Conservation (phyloP, 2,797 vertebrate species). For the Gymnocypris eckloni region DNA sequence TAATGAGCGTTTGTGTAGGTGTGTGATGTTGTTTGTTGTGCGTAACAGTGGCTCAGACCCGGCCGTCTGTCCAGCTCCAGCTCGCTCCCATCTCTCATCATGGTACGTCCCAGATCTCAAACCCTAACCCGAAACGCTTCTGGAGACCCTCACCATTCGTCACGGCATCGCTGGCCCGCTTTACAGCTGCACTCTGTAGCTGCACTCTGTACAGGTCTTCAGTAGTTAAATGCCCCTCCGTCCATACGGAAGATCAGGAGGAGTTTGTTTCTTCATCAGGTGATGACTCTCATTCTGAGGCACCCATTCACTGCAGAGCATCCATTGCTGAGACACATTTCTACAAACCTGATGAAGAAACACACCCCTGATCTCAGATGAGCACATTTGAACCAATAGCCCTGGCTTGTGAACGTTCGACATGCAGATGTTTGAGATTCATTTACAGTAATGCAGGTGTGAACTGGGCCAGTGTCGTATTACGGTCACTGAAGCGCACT, state of each 20-base stretch:
- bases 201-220: not conserved
- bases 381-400: too few species aligned
- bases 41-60: constrained; percentile 70
- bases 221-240: too few species aligned
- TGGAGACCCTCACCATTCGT: not conserved
- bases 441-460: not conserved
- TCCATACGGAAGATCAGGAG: too few species aligned
- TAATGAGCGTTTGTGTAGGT: not conserved
- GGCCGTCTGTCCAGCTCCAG: constrained; percentile 70
- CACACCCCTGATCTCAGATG: not conserved
- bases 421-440: too few species aligned
- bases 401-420: too few species aligned
- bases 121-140: not conserved
- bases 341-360: not conserved
- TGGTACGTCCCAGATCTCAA: constrained; percentile 67
- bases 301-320: not conserved
- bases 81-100: constrained; percentile 77
- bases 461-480: not conserved
- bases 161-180: constrained; percentile 33
- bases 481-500: not conserved
- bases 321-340: not conserved
- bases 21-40: constrained; percentile 54
- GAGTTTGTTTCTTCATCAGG: too few species aligned
- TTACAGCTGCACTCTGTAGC: not conserved
- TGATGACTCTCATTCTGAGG: not conserved